A percentile compares a stretch with the other conserved stretches of the same genome.
Evolutionary conservation across 2,797 vertebrate species (phyloP).

Genomic region (Poeciliopsis gracilis): DNA sequence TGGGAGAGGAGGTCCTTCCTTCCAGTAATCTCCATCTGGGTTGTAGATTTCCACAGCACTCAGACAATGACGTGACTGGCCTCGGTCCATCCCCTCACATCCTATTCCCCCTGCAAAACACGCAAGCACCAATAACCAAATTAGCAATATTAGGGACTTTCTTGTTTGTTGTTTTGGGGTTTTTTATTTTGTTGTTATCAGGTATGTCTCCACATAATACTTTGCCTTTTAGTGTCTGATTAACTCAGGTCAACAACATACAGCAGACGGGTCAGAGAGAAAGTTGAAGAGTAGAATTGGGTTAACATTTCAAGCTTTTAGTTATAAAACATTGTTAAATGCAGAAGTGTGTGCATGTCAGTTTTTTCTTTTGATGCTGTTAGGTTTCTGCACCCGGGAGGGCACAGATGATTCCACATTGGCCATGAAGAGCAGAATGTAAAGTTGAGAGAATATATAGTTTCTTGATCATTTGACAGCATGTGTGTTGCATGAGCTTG

Average conservation of each 20-base stretch:
- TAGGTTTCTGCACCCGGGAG: background rate
- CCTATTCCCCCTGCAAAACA: slow-evolving; percentile 91
- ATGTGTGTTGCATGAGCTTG: background rate
- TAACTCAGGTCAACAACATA: background rate
- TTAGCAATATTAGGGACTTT: background rate
- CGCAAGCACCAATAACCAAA: slow-evolving; percentile 4
- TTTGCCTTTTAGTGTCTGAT: background rate
- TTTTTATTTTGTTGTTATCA: background rate
- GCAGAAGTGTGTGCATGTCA: background rate
- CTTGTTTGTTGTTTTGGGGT: no score
- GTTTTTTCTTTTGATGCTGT: background rate
- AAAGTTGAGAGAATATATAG: background rate
- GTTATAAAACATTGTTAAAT: background rate
- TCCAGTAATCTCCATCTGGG: slow-evolving; percentile 92
- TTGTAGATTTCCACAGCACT: slow-evolving; percentile 95
- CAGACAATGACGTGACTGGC: slow-evolving; percentile 93
- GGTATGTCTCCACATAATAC: background rate
- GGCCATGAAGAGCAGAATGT: background rate
- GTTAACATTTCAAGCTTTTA: background rate
- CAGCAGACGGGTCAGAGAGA: background rate
- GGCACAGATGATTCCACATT: background rate
- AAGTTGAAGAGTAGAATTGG: background rate
- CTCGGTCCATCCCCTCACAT: slow-evolving; percentile 88
- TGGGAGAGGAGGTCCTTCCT: slow-evolving; percentile 89
- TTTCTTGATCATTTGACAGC: background rate